Conservation (phyloP, 2,797 vertebrate species). For the Neosilurus mollespiculum region DNA sequence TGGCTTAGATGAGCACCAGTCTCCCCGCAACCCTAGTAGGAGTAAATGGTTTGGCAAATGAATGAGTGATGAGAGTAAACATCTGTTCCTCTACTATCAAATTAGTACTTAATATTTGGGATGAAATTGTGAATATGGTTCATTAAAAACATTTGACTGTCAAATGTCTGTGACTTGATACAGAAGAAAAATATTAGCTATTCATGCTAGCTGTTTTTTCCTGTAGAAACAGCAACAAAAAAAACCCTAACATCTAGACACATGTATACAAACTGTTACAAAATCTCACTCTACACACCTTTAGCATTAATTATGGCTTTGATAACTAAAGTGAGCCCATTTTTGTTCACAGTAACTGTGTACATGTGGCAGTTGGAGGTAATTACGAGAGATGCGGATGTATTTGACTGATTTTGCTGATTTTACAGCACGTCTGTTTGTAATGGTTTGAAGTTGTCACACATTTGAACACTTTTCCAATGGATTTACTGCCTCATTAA, state of each 20-base stretch:
- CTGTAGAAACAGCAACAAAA: no score
- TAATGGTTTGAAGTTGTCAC: not conserved
- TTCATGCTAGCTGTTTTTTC: no score
- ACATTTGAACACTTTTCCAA: not conserved
- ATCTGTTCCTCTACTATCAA: not conserved
- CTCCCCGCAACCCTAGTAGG: no score
- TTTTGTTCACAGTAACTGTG: not conserved
- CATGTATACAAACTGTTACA: not conserved
- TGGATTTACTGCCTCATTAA: conserved; percentile 34
- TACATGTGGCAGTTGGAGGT: not conserved
- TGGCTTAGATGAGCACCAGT: no score
- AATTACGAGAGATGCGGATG: not conserved
- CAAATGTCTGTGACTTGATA: not conserved
- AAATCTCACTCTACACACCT: not conserved
- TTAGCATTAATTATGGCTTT: not conserved
- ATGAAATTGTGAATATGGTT: not conserved
- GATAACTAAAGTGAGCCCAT: not conserved
- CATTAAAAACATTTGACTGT: not conserved
- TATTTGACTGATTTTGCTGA: not conserved
- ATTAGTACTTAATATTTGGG: not conserved
- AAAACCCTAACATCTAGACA: not conserved
- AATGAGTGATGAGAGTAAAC: not conserved
- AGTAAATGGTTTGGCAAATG: no score
- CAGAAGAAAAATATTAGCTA: not conserved
- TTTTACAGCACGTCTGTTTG: not conserved